Conservation (phyloP, 2,797 vertebrate species). For the Siniperca undulata region DNA sequence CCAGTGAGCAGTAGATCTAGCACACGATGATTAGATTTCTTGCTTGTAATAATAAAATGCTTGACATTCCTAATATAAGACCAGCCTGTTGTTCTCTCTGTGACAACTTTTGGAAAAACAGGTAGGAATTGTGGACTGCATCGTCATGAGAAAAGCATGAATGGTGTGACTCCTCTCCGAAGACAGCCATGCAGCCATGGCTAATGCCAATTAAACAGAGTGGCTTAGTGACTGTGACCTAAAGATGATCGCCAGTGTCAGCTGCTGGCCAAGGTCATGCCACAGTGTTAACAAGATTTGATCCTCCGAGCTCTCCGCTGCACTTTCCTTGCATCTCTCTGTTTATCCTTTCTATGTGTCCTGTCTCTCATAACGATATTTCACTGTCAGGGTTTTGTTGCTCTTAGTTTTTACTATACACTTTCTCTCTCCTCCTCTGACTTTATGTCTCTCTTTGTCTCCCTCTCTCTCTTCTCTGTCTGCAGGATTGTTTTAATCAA, state of each 20-base stretch:
- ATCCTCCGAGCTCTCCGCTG: conserved; percentile 69
- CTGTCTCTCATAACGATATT: conserved; percentile 71
- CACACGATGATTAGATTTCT: neutral
- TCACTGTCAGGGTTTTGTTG: conserved; percentile 78
- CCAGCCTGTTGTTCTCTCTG: neutral
- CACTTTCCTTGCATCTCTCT: conserved; percentile 61
- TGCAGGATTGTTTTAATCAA: conserved; percentile 76
- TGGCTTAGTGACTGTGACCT: conserved; percentile 80
- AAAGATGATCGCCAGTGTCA: conserved; percentile 81
- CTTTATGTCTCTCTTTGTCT: conserved; percentile 54
- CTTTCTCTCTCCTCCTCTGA: conserved; percentile 34
- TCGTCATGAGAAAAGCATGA: conserved; percentile 7
- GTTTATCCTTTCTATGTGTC: conserved; percentile 65
- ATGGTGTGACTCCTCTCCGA: conserved; percentile 41
- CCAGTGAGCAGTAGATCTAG: neutral
- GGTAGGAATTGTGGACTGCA: neutral
- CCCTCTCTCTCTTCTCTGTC: conserved; percentile 44
- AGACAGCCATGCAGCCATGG: conserved; percentile 40
- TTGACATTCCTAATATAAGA: conserved; percentile 4
- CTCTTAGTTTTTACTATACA: conserved; percentile 57
- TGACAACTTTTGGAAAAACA: conserved; percentile 1
- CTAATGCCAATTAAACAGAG: conserved; percentile 86
- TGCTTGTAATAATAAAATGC: neutral
- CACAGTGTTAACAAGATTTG: conserved; percentile 87
- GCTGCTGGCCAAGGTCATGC: conserved; percentile 84